A percentile compares a stretch with the other conserved stretches of the same genome.
These are phyloP conservation scores for Ptyas mucosa DNA, from an alignment of 2,113 vertebrate genomes.

Conservation along the genomic window DNA sequence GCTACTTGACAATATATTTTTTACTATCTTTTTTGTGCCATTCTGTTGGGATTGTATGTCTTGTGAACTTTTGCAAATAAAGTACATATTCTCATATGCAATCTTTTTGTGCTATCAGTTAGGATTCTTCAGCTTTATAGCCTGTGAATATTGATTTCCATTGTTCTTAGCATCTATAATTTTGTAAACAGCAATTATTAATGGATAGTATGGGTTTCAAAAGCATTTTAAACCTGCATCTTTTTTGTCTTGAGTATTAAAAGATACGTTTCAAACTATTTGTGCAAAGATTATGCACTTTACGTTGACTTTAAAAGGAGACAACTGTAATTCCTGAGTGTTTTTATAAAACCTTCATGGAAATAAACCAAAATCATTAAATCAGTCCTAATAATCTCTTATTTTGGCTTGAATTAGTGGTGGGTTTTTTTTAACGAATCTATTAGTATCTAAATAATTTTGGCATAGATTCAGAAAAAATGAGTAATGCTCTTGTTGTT, in stretches of 20 bases:
- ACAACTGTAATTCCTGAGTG: slow-evolving; percentile 40
- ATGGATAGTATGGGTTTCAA: slow-evolving; percentile 42
- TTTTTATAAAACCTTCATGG: slow-evolving; percentile 4
- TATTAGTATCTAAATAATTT: slow-evolving; percentile 4
- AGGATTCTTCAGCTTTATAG: slow-evolving; percentile 50
- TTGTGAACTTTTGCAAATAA: slow-evolving; percentile 70
- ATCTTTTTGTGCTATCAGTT: slow-evolving; percentile 45
- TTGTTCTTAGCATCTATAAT: slow-evolving; percentile 46
- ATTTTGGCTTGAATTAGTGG: background rate
- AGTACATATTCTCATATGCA: slow-evolving; percentile 45
- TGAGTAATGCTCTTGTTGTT: too few species aligned
- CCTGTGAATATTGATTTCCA: slow-evolving; percentile 49
- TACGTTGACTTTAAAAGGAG: slow-evolving; percentile 45
- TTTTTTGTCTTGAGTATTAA: slow-evolving; percentile 26
- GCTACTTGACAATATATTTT: slow-evolving; percentile 68
- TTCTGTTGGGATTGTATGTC: slow-evolving; percentile 77
- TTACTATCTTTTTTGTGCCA: slow-evolving; percentile 69
- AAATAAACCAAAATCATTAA: slow-evolving; percentile 9
- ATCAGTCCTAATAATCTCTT: background rate
- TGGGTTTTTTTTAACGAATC: background rate
- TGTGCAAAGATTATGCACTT: slow-evolving; percentile 15
- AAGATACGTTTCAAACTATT: slow-evolving; percentile 38
- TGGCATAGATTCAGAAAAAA: background rate
- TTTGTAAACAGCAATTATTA: slow-evolving; percentile 55
- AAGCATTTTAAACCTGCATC: slow-evolving; percentile 39